These are phyloP conservation scores for Crossocerus cetratus DNA, from an alignment of 2,888 invertebrate species.

Conservation along the genomic window DNA sequence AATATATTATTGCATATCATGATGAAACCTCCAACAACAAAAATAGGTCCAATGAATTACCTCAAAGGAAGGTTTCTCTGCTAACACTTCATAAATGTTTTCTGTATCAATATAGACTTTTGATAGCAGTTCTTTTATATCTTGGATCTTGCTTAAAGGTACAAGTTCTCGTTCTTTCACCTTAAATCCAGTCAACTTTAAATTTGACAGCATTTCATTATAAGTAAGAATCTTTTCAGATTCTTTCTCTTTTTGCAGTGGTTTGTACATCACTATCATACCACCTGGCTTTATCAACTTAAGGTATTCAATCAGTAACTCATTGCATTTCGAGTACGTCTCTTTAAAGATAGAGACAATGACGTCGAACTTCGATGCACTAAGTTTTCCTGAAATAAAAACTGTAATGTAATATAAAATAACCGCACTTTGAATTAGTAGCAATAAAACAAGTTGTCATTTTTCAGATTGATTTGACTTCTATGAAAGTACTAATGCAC, in stretches of 20 bases:
- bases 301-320: conserved; percentile 79
- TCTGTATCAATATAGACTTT: conserved; percentile 34
- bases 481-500: conserved; percentile 44
- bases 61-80: conserved; percentile 69
- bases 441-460: conserved; percentile 10
- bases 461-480: neutral
- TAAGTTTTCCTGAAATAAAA: conserved; percentile 30
- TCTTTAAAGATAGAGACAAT: conserved; percentile 78
- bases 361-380: conserved; percentile 80
- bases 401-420: neutral
- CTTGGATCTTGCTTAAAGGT: conserved; percentile 27
- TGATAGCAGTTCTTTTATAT: conserved; percentile 27
- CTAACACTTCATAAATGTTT: conserved; percentile 62
- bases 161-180: conserved; percentile 62
- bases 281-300: conserved; percentile 83
- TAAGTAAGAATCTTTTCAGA: conserved; percentile 34
- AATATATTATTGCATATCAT: neutral
- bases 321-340: conserved; percentile 74
- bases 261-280: conserved; percentile 79
- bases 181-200: conserved; percentile 84
- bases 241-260: conserved; percentile 63
- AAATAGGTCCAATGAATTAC: conserved; percentile 48
- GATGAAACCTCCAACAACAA: neutral
- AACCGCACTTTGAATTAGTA: neutral
- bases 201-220: conserved; percentile 76